Base-by-base conservation (phyloP, 2,797 vertebrate species). In the Chiroxiphia lanceolata region DNA sequence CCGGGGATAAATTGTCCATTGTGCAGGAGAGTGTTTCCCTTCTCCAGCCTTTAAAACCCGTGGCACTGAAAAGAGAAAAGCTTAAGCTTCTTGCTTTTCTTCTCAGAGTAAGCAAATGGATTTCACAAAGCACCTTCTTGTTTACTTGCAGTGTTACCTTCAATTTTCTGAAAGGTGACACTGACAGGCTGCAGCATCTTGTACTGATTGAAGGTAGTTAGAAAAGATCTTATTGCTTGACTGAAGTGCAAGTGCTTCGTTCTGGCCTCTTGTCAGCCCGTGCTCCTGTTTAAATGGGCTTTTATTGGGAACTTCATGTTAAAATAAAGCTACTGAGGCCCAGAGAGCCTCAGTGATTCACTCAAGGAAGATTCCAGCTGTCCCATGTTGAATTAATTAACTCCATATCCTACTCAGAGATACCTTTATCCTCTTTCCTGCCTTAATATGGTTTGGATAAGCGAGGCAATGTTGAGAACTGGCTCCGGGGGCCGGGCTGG, bases 131-230 rank as follows among this genome's bases (percentile, higher is more conserved):
- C 15, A 60, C 21, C 27, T 47, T 51, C 50, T 27, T 48, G 42
- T 69, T 64, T 31, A 23, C 31, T 59, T 33, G 33, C 33, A 50
- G 40, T 2, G 40, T 40, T 40, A 40, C 47, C 7, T 48, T 50
- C 57, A 15, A 0, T 89, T 78, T 75, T 71, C 53, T 69, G 57
- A 19, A 45, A 50, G 47, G 33, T 15, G 54, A 6, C 33, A 5
- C 14, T 34, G 19, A 15, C 23, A 44, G 77, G 20, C 54, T 51
- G 40, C 48, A 82, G 68, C 15, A 26, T 6, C 26, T 0, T 5
- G 0, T 0, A 18, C 22, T 3, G 4, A 2, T 2, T 22, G 34
- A 36, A 61, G 6, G 17, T 18, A 13, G 34, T 31, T 54, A 0
- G 13, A 53, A 56, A 65, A 61, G 16, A 4, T 42, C 34, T 81